Percentiles rank a stretch among this genome's conserved stretches.
Evolutionary conservation across 2,113 vertebrate genomes (phyloP).

Genomic region (Macrotus californicus): DNA sequence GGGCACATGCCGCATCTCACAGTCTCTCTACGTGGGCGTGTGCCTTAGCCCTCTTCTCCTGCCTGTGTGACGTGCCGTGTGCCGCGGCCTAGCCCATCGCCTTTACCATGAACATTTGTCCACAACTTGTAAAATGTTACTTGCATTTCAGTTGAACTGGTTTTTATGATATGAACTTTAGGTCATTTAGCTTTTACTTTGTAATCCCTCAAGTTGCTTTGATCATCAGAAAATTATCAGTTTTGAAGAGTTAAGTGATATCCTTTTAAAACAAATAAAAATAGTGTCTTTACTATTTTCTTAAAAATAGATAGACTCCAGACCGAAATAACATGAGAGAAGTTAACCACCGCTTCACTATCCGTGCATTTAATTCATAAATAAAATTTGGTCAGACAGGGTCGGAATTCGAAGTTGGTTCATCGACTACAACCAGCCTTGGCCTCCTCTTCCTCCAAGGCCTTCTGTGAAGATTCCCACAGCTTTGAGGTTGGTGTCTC

Average conservation of each 20-base stretch:
- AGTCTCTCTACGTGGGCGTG: too few species aligned
- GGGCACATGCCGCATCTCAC: too few species aligned
- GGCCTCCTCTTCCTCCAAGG: background rate
- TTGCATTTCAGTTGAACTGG: background rate
- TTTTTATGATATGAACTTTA: background rate
- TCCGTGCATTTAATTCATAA: background rate
- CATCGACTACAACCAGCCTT: fast-evolving
- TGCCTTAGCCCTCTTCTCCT: too few species aligned
- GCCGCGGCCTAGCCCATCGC: background rate
- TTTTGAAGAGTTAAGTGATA: background rate
- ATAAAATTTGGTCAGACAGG: background rate
- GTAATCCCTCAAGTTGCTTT: background rate
- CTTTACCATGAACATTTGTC: background rate
- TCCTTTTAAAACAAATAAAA: background rate
- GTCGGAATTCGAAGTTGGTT: background rate
- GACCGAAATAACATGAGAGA: background rate
- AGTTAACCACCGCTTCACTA: background rate
- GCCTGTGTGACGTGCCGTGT: too few species aligned
- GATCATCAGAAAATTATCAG: background rate
- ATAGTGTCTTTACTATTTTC: background rate
- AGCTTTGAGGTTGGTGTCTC: too few species aligned
- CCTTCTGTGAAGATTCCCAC: too few species aligned
- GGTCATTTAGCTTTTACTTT: background rate
- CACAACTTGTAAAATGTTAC: background rate
- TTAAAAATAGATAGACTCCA: background rate